These are phyloP conservation scores for Argyrosomus japonicus DNA, from an alignment of 2,113 vertebrate genomes.

Conservation along the genomic window DNA sequence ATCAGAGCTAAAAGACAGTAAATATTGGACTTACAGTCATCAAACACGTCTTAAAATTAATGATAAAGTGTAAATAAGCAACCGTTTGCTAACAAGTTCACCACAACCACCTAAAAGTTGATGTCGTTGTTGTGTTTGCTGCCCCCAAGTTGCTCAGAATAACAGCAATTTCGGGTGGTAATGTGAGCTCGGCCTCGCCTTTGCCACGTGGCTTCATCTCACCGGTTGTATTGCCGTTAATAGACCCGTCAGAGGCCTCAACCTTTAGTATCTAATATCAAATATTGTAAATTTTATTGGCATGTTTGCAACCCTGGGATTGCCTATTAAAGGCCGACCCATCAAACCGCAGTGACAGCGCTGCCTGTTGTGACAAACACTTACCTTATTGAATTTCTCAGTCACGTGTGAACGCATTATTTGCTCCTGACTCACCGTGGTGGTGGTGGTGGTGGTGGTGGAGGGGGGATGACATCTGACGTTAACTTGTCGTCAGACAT, in stretches of 20 bases:
- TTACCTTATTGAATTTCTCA: constrained; percentile 70
- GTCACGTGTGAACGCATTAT: constrained; percentile 47
- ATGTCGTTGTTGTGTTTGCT: no score
- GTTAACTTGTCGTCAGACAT: constrained; percentile 55
- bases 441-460: not conserved
- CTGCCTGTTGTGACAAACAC: constrained; percentile 60
- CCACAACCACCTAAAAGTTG: no score
- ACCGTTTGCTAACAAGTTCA: no score
- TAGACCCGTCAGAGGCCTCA: constrained; percentile 10
- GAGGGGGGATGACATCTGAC: constrained; percentile 25
- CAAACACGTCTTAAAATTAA: no score
- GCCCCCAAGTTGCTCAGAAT: no score
- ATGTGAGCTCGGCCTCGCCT: not conserved
- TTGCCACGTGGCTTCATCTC: not conserved
- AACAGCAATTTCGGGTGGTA: no score
- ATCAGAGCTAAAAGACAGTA: no score
- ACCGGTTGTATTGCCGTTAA: constrained; percentile 18
- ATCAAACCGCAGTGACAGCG: constrained; percentile 35
- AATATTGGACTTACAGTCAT: no score
- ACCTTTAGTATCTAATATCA: constrained; percentile 29
- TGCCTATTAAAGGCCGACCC: constrained; percentile 24
- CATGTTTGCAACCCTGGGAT: constrained; percentile 19
- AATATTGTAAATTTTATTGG: constrained; percentile 33
- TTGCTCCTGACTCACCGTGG: constrained; percentile 56
- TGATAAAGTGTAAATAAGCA: no score